A percentile compares a stretch with the other conserved stretches of the same genome.
Conservation (phyloP, 2,113 vertebrate genomes). For the Tapirus terrestris region DNA sequence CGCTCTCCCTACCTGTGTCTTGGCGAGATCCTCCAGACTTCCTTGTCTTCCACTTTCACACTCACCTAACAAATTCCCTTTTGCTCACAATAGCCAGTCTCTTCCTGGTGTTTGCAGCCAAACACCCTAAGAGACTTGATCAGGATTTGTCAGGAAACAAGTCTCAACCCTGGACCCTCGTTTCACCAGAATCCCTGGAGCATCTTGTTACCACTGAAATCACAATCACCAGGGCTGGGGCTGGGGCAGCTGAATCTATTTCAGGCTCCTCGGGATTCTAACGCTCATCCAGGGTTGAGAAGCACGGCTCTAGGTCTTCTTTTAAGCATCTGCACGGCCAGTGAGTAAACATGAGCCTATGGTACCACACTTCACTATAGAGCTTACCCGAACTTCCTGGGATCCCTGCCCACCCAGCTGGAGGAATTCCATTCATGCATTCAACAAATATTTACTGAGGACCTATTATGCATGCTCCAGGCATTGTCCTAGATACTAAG, state of each 20-base stretch:
- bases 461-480: neutral
- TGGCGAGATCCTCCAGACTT: neutral
- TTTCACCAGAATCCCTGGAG: neutral
- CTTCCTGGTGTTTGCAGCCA: neutral
- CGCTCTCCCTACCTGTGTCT: neutral
- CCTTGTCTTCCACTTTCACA: neutral
- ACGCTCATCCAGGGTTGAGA: neutral
- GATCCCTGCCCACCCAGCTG: neutral
- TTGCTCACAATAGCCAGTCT: neutral
- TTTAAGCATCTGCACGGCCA: neutral
- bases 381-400: neutral
- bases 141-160: neutral
- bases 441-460: neutral
- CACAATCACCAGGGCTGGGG: neutral
- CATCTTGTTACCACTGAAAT: neutral
- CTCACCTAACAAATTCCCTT: neutral
- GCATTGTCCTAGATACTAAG: neutral
- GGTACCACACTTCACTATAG: neutral
- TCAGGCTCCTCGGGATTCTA: neutral
- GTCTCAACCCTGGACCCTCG: accelerated
- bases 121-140: neutral
- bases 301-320: neutral
- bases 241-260: neutral
- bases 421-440: neutral
- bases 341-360: neutral